Conservation (phyloP, 2,113 vertebrate genomes). For the Bufo bufo region DNA sequence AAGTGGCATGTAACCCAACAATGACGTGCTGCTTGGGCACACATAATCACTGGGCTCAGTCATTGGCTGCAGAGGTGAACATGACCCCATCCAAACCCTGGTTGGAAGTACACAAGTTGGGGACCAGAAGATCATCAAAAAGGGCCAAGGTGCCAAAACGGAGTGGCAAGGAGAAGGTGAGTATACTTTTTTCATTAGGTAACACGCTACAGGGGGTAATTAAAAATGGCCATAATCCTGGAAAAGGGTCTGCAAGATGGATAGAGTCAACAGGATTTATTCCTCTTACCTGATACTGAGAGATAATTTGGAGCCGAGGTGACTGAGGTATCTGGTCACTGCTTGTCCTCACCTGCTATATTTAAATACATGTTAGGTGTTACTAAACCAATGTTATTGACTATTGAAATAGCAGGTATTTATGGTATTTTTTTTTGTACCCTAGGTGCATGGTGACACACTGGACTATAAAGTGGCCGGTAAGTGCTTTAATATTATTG, state of each 20-base stretch:
- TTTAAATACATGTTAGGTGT: neutral
- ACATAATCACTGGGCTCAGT: no score
- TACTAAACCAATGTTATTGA: neutral
- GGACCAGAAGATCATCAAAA: no score
- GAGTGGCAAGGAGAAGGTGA: no score
- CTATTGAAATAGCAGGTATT: constrained; percentile 11
- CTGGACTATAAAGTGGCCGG: constrained; percentile 75
- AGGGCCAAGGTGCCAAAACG: no score
- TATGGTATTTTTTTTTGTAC: constrained; percentile 59
- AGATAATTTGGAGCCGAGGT: neutral
- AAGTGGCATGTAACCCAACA: no score
- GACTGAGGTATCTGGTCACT: neutral
- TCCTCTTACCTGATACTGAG: neutral
- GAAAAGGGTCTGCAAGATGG: neutral
- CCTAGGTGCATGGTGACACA: constrained; percentile 76
- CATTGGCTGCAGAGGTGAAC: no score
- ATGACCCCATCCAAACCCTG: no score
- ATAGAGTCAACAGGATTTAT: neutral
- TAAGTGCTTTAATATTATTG: constrained; percentile 66
- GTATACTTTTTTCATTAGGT: no score
- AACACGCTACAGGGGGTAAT: no score
- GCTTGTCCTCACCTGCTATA: neutral
- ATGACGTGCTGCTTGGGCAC: no score
- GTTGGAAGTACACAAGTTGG: no score
- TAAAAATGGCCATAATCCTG: no score